Evolutionary conservation across 2,888 invertebrate genomes (phyloP), one percentile per base, ranked within the genome.

Genomic region (Cephonodes hylas): DNA sequence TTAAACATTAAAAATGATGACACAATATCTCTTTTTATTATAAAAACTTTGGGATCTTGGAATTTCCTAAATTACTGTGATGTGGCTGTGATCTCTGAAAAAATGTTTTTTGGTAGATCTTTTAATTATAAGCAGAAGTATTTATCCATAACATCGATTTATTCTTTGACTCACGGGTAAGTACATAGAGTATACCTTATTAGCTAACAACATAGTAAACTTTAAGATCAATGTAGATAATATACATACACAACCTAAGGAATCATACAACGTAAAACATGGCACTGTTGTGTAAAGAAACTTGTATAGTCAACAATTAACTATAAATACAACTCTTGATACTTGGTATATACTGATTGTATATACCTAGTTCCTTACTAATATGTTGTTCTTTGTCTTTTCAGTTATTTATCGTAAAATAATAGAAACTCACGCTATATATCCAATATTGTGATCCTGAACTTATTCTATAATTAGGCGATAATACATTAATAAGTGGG

Each of bases 161-260:
- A 60, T 60, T 48, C 46, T 48, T 60, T 60, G 60, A 60, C 60
- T 60, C 27, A 57, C 42, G 18, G 22, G 38, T 60, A 60, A 60
- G 60, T 60, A 60, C 60, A 60, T 48, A 25, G 48, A 42, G 23
- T 59, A 60, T 38, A 60, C 48, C 31, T 60, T 48, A 58, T 58
- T 23, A 25, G 10, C 20, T 31, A 45, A 10, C n/a, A 59, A 45
- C 45, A 27, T 59, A n/a, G 46, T 44, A 58, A 57, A 44, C 42
- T 59, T 44, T 42, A 42, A 59, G 42, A 42, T 59, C 42, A 61
- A 23, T 22, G 20, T 20, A 48, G n/a, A 56, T 4, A 34, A 57
- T 61, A 58, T n/a, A n/a, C 27, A 45, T 15, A 20, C 56, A 57
- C 53, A 44, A 31, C 31, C 20, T 45, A 58, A 18, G 22, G 27